phyloP scores from a whole-genome alignment of 2,113 vertebrate species.

The Mesitornis unicolor region DNA sequence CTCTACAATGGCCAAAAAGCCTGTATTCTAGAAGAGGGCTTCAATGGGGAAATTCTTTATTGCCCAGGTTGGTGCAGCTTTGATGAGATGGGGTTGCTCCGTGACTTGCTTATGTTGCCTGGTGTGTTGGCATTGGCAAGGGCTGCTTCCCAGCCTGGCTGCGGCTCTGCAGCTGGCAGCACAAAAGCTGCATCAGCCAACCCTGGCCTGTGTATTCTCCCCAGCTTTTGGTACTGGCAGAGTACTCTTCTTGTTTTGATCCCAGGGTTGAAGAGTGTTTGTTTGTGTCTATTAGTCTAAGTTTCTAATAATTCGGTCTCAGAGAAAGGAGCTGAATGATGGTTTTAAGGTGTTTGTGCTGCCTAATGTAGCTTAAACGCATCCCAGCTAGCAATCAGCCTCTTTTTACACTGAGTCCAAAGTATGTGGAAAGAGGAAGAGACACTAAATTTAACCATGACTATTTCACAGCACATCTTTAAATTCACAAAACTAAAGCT shows the following conservation, averaged over 20 bases:
- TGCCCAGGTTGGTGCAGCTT: neutral
- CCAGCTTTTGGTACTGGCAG: neutral
- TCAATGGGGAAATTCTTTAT: neutral
- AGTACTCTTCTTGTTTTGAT: neutral
- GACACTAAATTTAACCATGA: neutral
- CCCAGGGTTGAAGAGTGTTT: neutral
- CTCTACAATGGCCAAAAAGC: neutral
- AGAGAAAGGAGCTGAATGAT: neutral
- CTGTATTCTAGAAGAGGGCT: neutral
- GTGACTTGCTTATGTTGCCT: neutral
- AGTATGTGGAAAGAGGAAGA: neutral
- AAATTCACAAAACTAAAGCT: neutral
- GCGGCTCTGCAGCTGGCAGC: neutral
- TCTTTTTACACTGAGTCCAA: neutral
- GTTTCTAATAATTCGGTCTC: neutral
- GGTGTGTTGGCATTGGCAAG: accelerated
- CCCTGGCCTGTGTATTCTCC: neutral
- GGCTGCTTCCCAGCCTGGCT: neutral
- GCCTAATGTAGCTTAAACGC: neutral
- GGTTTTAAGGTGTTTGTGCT: neutral
- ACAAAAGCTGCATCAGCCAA: neutral
- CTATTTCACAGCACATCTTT: neutral
- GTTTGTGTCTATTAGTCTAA: neutral
- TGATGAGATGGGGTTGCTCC: neutral
- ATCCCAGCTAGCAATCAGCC: neutral